Evolutionary conservation across 2,113 vertebrate genomes (phyloP).

Genomic region (Steatornis caripensis): DNA sequence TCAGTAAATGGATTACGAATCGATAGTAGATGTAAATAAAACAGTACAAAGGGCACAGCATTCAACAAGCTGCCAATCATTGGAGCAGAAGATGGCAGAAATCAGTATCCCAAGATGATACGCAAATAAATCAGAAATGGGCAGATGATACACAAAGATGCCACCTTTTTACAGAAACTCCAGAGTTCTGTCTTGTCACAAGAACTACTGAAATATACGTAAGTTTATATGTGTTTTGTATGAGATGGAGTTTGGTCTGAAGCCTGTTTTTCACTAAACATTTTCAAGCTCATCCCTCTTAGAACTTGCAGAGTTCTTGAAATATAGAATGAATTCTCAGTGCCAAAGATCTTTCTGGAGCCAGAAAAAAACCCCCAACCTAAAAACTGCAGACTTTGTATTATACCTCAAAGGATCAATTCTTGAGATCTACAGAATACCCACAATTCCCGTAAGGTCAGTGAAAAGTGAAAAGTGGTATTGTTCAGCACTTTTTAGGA

Average conservation of each 20-base stretch:
- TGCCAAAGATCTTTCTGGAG: not conserved
- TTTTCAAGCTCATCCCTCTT: not conserved
- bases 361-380: not conserved
- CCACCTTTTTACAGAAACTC: not conserved
- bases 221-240: not conserved
- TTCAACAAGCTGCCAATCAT: constrained; percentile 42
- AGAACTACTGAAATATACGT: not conserved
- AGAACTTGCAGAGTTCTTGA: not conserved
- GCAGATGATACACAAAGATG: not conserved
- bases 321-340: not conserved
- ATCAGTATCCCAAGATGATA: not conserved
- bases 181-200: not conserved
- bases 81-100: not conserved
- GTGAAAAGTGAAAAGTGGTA: not conserved
- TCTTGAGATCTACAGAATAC: not conserved
- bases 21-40: constrained; percentile 67
- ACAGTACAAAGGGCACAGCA: constrained; percentile 12
- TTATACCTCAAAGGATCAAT: not conserved
- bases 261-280: not conserved
- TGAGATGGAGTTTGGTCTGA: not conserved
- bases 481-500: not conserved
- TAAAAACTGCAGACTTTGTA: not conserved
- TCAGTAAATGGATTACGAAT: constrained; percentile 64
- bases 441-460: not conserved
- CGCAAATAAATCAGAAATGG: not conserved